phyloP scores from a whole-genome alignment of 2,888 invertebrate species.

The Adelognathus sp. region DNA sequence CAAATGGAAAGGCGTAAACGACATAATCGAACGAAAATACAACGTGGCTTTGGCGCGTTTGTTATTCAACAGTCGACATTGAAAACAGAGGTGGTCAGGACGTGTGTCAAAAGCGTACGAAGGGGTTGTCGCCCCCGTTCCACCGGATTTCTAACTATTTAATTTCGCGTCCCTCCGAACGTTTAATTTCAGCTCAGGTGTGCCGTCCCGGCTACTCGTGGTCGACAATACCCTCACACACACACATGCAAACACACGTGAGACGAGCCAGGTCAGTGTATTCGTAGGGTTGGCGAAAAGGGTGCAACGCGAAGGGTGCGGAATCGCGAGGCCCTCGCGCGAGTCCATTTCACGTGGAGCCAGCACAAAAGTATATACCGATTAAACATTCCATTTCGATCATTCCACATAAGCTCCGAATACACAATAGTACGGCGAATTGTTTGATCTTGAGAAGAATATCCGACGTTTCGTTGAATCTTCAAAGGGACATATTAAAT shows the following conservation, averaged over 20 bases:
- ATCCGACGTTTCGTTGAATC: constrained; percentile 43
- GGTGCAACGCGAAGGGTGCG: neutral
- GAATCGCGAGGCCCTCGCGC: constrained; percentile 27
- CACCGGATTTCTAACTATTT: constrained; percentile 78
- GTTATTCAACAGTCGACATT: constrained; percentile 22
- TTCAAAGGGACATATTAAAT: constrained; percentile 58
- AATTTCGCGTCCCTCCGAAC: constrained; percentile 76
- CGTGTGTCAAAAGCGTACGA: constrained; percentile 35
- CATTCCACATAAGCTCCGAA: constrained; percentile 35
- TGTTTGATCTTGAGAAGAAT: constrained; percentile 36
- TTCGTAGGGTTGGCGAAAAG: neutral
- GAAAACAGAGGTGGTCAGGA: constrained; percentile 20
- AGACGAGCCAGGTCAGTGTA: constrained; percentile 2
- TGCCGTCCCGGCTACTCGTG: constrained; percentile 52
- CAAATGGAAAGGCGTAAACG: neutral
- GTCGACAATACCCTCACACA: neutral
- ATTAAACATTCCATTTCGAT: constrained; percentile 49
- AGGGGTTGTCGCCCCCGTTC: constrained; percentile 51
- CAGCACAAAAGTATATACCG: constrained; percentile 17
- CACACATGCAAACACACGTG: neutral
- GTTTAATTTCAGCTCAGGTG: constrained; percentile 79
- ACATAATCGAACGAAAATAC: neutral
- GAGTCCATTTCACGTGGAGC: constrained; percentile 28
- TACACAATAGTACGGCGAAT: neutral
- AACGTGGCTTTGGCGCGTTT: neutral